Percentiles rank a stretch among this genome's conserved stretches.
phyloP scores from a whole-genome alignment of 2,797 vertebrate genomes.

The Ceryle rudis region DNA sequence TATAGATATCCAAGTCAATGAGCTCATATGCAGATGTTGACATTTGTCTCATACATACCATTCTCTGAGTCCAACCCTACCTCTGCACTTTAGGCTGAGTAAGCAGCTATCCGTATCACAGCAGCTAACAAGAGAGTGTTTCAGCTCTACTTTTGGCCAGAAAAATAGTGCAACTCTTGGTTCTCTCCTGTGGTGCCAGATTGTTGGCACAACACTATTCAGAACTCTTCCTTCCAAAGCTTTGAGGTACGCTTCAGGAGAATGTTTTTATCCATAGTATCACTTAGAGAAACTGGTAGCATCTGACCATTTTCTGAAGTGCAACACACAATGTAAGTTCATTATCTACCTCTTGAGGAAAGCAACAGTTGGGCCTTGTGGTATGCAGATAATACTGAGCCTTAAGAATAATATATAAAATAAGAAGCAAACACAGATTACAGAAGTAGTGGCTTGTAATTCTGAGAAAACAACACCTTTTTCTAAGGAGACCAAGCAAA shows the following conservation, averaged over 20 bases:
- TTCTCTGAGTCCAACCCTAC: not conserved
- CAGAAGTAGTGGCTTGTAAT: not conserved
- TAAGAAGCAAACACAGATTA: not conserved
- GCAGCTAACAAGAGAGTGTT: not conserved
- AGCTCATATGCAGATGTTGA: not conserved
- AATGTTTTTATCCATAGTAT: not conserved
- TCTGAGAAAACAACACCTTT: not conserved
- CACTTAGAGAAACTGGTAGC: not conserved
- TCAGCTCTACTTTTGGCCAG: not conserved
- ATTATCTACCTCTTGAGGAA: not conserved
- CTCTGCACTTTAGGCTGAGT: not conserved
- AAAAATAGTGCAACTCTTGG: not conserved
- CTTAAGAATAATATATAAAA: not conserved
- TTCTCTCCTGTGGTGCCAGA: not conserved
- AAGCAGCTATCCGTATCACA: not conserved
- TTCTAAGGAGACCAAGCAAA: not conserved
- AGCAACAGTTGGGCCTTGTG: not conserved
- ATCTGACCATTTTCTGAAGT: not conserved
- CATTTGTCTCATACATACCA: not conserved
- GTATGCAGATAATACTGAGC: not conserved
- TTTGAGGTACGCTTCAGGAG: not conserved
- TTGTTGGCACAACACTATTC: not conserved
- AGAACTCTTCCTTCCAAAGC: not conserved
- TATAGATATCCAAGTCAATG: not conserved
- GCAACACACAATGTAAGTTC: not conserved